Evolutionary conservation across 1,140 invertebrate genomes (phyloP).

Genomic region (Atta texana): DNA sequence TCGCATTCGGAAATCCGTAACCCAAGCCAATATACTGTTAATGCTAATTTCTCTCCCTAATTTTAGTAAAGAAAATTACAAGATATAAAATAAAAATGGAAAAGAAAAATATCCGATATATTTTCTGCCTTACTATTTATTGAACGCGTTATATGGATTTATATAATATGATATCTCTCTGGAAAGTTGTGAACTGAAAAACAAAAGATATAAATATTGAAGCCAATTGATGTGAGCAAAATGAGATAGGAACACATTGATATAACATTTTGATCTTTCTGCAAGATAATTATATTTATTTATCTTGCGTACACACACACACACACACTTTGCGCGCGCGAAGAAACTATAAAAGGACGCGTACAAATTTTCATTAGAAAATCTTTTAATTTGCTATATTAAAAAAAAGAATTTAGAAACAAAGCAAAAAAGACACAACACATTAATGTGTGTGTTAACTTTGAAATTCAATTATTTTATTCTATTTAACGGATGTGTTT

Average conservation of each 20-base stretch:
- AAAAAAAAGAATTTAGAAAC: too few species aligned
- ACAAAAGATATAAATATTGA: slow-evolving; percentile 74
- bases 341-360: too few species aligned
- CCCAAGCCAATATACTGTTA: slow-evolving; percentile 35
- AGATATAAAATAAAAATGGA: background rate
- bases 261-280: slow-evolving; percentile 58
- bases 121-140: too few species aligned
- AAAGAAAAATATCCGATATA: background rate
- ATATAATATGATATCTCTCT: slow-evolving; percentile 39
- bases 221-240: slow-evolving; percentile 61
- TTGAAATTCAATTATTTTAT: too few species aligned
- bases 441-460: too few species aligned
- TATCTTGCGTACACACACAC: background rate
- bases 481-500: too few species aligned
- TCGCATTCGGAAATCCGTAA: slow-evolving; percentile 27
- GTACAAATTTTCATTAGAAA: too few species aligned
- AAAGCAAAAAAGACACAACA: too few species aligned
- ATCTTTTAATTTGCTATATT: too few species aligned
- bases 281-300: background rate
- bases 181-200: slow-evolving; percentile 38
- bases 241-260: slow-evolving; percentile 47
- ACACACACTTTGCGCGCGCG: too few species aligned
- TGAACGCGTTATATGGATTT: background rate
- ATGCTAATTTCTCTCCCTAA: slow-evolving; percentile 21
- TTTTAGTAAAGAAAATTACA: background rate